These are phyloP conservation scores for Leptestheria dahalacensis DNA, from an alignment of 1,140 invertebrate genomes.

Conservation along the genomic window DNA sequence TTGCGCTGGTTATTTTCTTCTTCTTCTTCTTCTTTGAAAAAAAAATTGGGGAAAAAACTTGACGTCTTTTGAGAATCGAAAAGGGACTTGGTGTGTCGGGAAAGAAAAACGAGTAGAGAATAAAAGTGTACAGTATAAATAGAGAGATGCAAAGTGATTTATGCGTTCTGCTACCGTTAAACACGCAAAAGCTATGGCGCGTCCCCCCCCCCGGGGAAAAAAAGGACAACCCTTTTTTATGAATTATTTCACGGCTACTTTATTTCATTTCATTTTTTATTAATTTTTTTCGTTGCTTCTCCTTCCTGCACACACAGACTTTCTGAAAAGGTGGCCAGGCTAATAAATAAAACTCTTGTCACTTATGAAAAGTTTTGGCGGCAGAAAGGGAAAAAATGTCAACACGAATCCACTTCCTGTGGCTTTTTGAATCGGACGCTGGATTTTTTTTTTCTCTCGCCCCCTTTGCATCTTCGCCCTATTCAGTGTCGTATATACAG, in stretches of 20 bases:
- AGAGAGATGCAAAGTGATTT: conserved; percentile 6
- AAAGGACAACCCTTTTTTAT: neutral
- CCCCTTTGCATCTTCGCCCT: no score
- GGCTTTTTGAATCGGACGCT: neutral
- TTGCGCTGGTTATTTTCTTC: conserved; percentile 3
- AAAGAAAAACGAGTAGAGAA: neutral
- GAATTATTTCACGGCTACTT: neutral
- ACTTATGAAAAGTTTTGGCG: neutral
- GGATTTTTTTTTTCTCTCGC: neutral
- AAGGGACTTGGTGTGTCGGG: neutral
- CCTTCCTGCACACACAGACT: no score
- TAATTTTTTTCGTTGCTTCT: neutral
- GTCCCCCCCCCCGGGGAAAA: no score
- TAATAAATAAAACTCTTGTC: neutral
- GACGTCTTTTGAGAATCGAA: neutral
- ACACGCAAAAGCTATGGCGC: neutral
- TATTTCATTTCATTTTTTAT: neutral
- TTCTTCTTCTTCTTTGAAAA: neutral
- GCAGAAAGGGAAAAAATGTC: neutral
- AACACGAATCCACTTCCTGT: neutral
- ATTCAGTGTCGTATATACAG: no score
- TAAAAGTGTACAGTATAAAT: neutral
- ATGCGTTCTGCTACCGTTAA: neutral
- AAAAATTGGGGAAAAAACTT: neutral
- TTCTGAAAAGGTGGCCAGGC: neutral